A percentile compares a stretch with the other conserved stretches of the same genome.
phyloP scores from a whole-genome alignment of 2,888 invertebrate species.

The Noctua pronuba region DNA sequence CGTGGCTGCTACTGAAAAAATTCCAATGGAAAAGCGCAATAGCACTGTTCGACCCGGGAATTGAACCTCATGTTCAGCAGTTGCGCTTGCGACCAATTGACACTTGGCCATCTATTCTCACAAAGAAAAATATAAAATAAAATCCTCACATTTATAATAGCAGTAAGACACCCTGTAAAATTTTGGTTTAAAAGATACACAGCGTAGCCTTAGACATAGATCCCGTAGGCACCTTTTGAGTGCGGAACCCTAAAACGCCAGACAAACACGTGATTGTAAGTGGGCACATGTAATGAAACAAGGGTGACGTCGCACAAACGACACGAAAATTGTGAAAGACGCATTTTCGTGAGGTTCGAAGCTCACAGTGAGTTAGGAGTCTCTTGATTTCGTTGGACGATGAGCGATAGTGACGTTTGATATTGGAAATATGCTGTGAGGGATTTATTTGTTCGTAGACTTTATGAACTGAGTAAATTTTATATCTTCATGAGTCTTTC shows the following conservation, averaged over 20 bases:
- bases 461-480: background rate
- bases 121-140: too few relatives aligned
- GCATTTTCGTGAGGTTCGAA: constrained; percentile 12
- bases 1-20: too few relatives aligned
- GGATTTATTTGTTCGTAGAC: constrained; percentile 21
- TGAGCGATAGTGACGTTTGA: constrained; percentile 9
- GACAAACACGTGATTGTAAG: constrained; percentile 49
- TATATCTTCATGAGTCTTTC: background rate
- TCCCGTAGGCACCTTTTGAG: background rate
- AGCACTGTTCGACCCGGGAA: too few relatives aligned
- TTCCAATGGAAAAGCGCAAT: too few relatives aligned
- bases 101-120: too few relatives aligned
- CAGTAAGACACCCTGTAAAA: background rate
- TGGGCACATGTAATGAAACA: constrained; percentile 61
- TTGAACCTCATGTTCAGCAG: too few relatives aligned
- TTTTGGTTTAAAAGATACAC: background rate
- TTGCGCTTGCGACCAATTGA: too few relatives aligned
- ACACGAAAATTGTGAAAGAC: constrained; percentile 22
- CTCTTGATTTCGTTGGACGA: constrained; percentile 21
- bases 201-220: background rate
- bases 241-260: constrained; percentile 21
- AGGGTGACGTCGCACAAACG: constrained; percentile 52
- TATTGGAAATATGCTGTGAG: constrained; percentile 34
- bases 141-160: too few relatives aligned
- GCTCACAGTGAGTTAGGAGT: background rate